phyloP scores from a whole-genome alignment of 1,140 invertebrate genomes.

The Calliopsis andreniformis region DNA sequence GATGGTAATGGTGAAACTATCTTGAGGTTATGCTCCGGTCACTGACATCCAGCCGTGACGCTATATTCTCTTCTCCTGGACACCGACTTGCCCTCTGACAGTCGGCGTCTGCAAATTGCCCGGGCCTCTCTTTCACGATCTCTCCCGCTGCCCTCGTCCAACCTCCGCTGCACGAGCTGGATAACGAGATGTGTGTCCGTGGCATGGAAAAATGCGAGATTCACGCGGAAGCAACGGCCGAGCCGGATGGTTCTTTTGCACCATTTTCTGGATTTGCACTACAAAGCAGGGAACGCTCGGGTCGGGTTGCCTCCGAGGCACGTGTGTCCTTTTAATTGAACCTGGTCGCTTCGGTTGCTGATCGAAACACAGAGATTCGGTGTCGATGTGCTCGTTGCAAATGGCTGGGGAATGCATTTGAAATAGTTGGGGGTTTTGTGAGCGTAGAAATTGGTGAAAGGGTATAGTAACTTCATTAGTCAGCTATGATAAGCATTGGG shows the following conservation, averaged over 20 bases:
- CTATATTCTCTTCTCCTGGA: slow-evolving; percentile 60
- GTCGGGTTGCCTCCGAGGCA: background rate
- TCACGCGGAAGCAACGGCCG: background rate
- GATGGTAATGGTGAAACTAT: slow-evolving; percentile 75
- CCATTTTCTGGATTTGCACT: background rate
- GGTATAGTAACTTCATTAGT: too few species aligned
- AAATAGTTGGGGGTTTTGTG: background rate
- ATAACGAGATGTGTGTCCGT: slow-evolving; percentile 11
- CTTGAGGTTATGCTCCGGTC: slow-evolving; percentile 77
- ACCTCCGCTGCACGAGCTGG: background rate
- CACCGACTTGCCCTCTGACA: slow-evolving; percentile 69
- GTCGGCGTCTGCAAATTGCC: slow-evolving; percentile 4
- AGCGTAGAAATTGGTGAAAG: background rate
- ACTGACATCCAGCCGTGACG: slow-evolving; percentile 74
- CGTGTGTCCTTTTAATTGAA: too few species aligned
- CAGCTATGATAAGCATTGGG: too few species aligned
- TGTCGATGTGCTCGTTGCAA: too few species aligned
- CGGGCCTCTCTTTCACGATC: slow-evolving; percentile 19
- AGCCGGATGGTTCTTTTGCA: background rate
- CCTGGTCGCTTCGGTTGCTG: too few species aligned
- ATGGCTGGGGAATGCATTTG: too few species aligned
- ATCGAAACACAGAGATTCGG: too few species aligned
- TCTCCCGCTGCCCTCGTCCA: background rate
- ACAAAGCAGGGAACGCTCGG: background rate
- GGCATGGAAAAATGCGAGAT: background rate